Evolutionary conservation across 1,140 invertebrate genomes (phyloP).

Genomic region (Drosophila orena): DNA sequence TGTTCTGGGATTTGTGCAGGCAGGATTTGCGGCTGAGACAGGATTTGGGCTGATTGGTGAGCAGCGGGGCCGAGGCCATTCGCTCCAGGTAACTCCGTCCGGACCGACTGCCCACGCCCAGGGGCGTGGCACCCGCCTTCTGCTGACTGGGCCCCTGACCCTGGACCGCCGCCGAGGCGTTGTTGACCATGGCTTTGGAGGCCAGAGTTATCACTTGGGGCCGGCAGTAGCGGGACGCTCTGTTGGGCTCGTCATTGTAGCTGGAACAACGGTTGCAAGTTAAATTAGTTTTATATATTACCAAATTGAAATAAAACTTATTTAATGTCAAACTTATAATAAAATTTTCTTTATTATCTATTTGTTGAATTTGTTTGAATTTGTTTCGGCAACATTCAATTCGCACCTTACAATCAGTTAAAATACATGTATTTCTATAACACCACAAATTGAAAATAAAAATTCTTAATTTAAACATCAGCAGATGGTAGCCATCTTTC

Average conservation of each 20-base stretch:
- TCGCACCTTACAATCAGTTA: background rate
- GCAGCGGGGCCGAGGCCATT: constrained; percentile 71
- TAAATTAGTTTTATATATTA: background rate
- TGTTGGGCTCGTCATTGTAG: constrained; percentile 79
- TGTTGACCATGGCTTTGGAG: constrained; percentile 84
- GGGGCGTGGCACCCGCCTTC: constrained; percentile 57
- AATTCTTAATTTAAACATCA: constrained; percentile 3
- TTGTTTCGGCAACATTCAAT: background rate
- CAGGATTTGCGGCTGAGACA: constrained; percentile 81
- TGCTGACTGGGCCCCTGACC: constrained; percentile 42
- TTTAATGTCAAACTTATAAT: background rate
- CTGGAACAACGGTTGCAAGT: constrained; percentile 49
- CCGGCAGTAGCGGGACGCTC: constrained; percentile 78
- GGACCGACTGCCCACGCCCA: constrained; percentile 68
- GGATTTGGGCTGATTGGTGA: constrained; percentile 71
- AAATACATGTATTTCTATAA: background rate
- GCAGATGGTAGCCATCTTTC: constrained; percentile 5
- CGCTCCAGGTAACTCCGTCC: constrained; percentile 76
- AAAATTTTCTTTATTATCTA: too few relatives aligned
- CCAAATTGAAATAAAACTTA: background rate
- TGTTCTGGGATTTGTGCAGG: constrained; percentile 63
- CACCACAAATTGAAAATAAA: background rate
- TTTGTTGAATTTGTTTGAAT: too few relatives aligned
- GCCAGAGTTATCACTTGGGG: constrained; percentile 80
- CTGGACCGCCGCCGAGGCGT: constrained; percentile 65